phyloP scores from a whole-genome alignment of 1,140 invertebrate genomes.

The Drosophila guanche region DNA sequence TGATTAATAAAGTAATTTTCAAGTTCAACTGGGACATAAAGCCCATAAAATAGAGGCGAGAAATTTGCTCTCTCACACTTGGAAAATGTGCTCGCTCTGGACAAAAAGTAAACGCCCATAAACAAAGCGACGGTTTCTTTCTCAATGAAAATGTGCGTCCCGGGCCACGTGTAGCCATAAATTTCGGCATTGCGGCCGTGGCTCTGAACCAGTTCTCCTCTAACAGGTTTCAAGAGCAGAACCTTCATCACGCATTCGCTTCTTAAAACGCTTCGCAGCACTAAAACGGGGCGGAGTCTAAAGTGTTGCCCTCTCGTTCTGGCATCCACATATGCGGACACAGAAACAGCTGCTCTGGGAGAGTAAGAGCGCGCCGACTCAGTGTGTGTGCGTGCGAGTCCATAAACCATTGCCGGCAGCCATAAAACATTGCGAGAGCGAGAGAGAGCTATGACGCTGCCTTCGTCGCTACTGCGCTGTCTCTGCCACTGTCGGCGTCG shows the following conservation, averaged over 20 bases:
- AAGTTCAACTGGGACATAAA: constrained; percentile 70
- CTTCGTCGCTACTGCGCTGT: constrained; percentile 29
- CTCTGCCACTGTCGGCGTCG: constrained; percentile 33
- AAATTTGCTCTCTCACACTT: constrained; percentile 31
- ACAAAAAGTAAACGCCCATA: constrained; percentile 80
- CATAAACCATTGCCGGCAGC: constrained; percentile 82
- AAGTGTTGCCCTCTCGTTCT: constrained; percentile 56
- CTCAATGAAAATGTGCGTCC: constrained; percentile 63
- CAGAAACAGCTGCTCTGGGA: constrained; percentile 71
- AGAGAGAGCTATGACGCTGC: constrained; percentile 34
- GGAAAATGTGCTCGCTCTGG: constrained; percentile 26
- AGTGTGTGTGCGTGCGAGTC: constrained; percentile 22
- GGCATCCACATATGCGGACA: constrained; percentile 62
- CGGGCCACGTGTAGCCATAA: constrained; percentile 70
- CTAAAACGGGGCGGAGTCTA: constrained; percentile 68
- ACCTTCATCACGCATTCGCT: neutral
- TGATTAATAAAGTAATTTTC: constrained; percentile 82
- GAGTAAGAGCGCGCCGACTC: constrained; percentile 56
- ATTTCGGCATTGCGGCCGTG: constrained; percentile 36
- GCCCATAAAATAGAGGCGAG: constrained; percentile 19
- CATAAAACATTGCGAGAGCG: constrained; percentile 78
- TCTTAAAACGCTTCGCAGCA: constrained; percentile 46
- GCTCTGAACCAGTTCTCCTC: constrained; percentile 65
- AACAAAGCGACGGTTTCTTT: constrained; percentile 70
- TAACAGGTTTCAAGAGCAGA: constrained; percentile 55